A percentile compares a stretch with the other conserved stretches of the same genome.
These are phyloP conservation scores for Gonocerus acuteangulatus DNA, from an alignment of 2,888 invertebrate species.

Conservation along the genomic window DNA sequence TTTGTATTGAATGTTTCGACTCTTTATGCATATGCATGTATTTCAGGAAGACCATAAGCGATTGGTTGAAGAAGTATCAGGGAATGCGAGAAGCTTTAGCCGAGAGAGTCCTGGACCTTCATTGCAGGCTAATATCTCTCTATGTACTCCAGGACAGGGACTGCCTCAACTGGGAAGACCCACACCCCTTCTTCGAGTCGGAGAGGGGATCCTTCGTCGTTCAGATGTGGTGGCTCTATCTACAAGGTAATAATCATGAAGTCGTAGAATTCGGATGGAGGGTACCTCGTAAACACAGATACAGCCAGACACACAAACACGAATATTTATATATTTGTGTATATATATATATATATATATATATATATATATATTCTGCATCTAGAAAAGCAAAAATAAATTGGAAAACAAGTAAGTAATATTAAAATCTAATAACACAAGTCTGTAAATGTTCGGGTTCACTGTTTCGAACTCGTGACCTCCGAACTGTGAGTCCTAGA, in stretches of 20 bases:
- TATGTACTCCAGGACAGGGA: conserved; percentile 78
- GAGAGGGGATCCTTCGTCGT: conserved; percentile 72
- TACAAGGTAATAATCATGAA: conserved; percentile 59
- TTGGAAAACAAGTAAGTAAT: no score
- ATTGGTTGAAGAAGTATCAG: conserved; percentile 64
- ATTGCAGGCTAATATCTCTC: conserved; percentile 66
- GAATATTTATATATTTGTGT: no score
- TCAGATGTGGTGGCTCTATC: conserved; percentile 84
- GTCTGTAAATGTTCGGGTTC: no score
- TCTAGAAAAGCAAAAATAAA: no score
- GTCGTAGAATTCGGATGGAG: background rate
- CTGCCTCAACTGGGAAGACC: conserved; percentile 64
- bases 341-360: background rate
- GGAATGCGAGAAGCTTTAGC: conserved; percentile 80
- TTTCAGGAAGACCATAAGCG: conserved; percentile 42
- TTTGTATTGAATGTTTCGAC: no score
- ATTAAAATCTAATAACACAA: no score
- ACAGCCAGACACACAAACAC: background rate
- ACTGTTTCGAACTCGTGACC: no score
- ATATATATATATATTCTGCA: background rate
- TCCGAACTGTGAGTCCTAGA: no score
- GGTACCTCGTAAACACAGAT: conserved; percentile 12
- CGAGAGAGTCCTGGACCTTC: conserved; percentile 70
- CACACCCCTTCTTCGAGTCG: conserved; percentile 57
- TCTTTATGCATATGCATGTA: no score